phyloP scores from a whole-genome alignment of 2,888 invertebrate genomes.

The Neria commutata region DNA sequence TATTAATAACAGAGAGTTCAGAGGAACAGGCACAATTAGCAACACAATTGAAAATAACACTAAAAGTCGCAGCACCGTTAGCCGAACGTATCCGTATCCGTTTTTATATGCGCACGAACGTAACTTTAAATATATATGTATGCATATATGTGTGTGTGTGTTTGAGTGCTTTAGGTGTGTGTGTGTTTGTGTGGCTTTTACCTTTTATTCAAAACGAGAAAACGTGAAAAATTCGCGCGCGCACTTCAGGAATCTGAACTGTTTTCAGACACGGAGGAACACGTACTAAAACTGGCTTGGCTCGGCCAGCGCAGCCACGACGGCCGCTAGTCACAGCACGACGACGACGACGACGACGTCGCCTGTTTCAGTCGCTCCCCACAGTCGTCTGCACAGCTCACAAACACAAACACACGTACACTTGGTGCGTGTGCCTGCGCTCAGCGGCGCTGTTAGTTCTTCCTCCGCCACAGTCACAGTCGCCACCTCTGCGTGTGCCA shows the following conservation, averaged over 20 bases:
- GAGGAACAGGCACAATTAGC: too few relatives aligned
- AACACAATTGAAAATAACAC: too few relatives aligned
- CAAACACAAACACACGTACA: too few relatives aligned
- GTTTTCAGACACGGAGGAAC: slow-evolving; percentile 61
- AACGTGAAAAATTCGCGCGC: slow-evolving; percentile 24
- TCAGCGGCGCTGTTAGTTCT: background rate
- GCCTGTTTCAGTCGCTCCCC: background rate
- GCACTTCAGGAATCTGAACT: slow-evolving; percentile 48
- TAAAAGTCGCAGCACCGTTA: too few relatives aligned
- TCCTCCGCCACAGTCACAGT: background rate
- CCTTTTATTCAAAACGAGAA: background rate
- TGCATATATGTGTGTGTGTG: too few relatives aligned
- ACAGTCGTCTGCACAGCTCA: background rate
- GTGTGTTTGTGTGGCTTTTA: background rate
- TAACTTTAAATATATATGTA: too few relatives aligned
- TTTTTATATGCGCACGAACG: too few relatives aligned
- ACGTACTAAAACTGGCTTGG: slow-evolving; percentile 61
- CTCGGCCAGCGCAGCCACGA: slow-evolving; percentile 30
- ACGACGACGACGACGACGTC: background rate
- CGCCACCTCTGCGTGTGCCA: slow-evolving; percentile 2
- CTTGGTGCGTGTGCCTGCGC: background rate
- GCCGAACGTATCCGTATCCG: too few relatives aligned
- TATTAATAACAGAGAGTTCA: too few relatives aligned
- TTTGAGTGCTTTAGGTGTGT: too few relatives aligned
- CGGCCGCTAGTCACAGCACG: background rate